Conservation (phyloP, 2,113 vertebrate species). For the Colius striatus region DNA sequence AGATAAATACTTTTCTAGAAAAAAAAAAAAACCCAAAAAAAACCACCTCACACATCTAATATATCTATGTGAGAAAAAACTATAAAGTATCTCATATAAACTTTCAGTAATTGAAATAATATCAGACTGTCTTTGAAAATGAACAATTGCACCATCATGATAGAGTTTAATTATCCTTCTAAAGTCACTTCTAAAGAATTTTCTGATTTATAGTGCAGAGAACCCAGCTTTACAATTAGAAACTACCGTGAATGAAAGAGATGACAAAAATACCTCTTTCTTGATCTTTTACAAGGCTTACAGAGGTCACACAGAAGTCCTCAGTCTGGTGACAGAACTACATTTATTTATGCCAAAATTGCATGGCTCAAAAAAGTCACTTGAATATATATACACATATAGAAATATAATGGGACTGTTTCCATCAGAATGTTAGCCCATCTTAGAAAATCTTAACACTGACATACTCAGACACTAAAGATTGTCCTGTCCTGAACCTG, state of each 20-base stretch:
- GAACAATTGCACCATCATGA: neutral
- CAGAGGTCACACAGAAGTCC: neutral
- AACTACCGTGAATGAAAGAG: neutral
- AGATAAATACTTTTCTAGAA: neutral
- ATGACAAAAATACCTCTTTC: neutral
- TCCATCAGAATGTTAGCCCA: neutral
- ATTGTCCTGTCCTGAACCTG: neutral
- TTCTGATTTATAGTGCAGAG: neutral
- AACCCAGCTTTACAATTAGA: neutral
- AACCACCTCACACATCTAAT: neutral
- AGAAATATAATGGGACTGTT: neutral
- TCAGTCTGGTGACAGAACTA: neutral
- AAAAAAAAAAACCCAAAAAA: too few species aligned
- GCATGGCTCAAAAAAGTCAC: neutral
- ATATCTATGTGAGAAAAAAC: neutral
- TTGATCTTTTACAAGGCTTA: neutral
- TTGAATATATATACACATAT: neutral
- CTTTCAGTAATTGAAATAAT: constrained; percentile 25
- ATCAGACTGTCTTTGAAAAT: neutral
- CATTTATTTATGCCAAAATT: neutral
- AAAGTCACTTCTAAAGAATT: neutral
- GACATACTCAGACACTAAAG: neutral
- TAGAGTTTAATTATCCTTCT: neutral
- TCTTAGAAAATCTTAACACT: neutral
- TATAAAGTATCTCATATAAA: neutral